phyloP scores from a whole-genome alignment of 2,797 vertebrate species.

The Rhinogobio ventralis region DNA sequence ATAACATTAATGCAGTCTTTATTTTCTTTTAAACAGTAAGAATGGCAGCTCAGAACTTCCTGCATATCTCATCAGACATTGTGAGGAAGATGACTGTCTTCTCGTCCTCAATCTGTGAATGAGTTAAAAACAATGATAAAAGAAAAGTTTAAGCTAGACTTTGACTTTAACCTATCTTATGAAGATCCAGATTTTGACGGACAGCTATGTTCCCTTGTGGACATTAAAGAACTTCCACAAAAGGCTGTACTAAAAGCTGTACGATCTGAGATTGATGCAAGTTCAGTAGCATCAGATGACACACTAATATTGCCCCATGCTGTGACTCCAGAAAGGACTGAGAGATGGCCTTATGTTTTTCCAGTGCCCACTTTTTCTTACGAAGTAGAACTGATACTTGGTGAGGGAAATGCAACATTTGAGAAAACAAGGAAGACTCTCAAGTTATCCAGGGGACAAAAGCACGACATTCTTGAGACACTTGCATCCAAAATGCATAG shows the following conservation, averaged over 20 bases:
- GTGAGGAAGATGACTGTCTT: not conserved
- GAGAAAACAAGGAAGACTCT: constrained; percentile 29
- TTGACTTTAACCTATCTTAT: not conserved
- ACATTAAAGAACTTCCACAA: constrained; percentile 26
- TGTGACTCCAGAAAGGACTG: constrained; percentile 41
- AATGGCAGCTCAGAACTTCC: constrained; percentile 47
- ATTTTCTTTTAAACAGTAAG: constrained; percentile 31
- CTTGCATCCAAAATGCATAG: constrained; percentile 52
- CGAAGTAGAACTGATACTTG: constrained; percentile 46
- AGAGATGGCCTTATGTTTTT: constrained; percentile 45
- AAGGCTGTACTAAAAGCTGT: constrained; percentile 47
- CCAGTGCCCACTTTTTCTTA: constrained; percentile 56
- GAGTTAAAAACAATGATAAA: not conserved
- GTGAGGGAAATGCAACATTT: not conserved
- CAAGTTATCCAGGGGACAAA: constrained; percentile 51
- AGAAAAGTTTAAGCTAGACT: not conserved
- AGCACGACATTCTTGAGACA: constrained; percentile 56
- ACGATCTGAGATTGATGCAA: constrained; percentile 44
- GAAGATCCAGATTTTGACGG: not conserved
- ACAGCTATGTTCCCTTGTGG: not conserved
- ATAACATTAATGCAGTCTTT: constrained; percentile 19
- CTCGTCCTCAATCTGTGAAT: not conserved
- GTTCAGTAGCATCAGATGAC: constrained; percentile 53
- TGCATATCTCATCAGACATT: constrained; percentile 41
- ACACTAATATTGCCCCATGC: constrained; percentile 54